These are phyloP conservation scores for Diaprepes abbreviatus DNA, from an alignment of 2,888 invertebrate species.

Conservation along the genomic window DNA sequence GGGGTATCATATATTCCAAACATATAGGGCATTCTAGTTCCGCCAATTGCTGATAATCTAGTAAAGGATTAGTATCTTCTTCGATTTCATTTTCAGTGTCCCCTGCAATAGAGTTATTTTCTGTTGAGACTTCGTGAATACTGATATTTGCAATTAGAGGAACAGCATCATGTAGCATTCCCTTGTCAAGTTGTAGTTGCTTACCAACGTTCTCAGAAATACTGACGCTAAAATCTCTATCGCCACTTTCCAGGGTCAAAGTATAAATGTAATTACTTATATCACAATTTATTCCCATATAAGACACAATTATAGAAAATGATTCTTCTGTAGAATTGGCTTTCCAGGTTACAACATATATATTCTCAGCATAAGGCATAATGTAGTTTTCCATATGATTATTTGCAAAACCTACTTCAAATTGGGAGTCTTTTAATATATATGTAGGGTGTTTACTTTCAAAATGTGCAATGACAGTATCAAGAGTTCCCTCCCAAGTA, in stretches of 20 bases:
- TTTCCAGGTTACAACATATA: conserved; percentile 58
- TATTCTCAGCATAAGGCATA: conserved; percentile 55
- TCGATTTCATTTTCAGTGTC: not conserved
- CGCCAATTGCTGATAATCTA: conserved; percentile 22
- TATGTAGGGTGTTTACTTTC: conserved; percentile 56
- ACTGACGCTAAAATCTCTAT: conserved; percentile 35
- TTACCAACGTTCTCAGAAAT: conserved; percentile 44
- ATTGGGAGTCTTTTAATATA: conserved; percentile 55
- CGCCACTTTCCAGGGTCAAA: conserved; percentile 50
- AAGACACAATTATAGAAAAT: conserved; percentile 57
- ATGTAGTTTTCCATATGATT: conserved; percentile 59
- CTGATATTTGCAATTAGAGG: conserved; percentile 53
- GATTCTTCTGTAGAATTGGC: conserved; percentile 52
- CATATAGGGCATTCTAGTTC: conserved; percentile 63
- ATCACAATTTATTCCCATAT: conserved; percentile 50
- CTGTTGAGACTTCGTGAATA: conserved; percentile 42
- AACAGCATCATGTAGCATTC: conserved; percentile 52
- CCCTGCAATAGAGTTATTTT: not conserved
- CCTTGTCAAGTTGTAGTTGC: conserved; percentile 51
- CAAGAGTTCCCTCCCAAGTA: conserved; percentile 57
- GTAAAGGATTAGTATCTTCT: conserved; percentile 3
- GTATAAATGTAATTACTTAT: conserved; percentile 46
- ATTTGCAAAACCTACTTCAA: conserved; percentile 61
- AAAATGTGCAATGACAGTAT: conserved; percentile 59
- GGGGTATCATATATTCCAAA: conserved; percentile 62